These are phyloP conservation scores for Gobiocypris rarus DNA, from an alignment of 2,113 vertebrate species.

Conservation along the genomic window DNA sequence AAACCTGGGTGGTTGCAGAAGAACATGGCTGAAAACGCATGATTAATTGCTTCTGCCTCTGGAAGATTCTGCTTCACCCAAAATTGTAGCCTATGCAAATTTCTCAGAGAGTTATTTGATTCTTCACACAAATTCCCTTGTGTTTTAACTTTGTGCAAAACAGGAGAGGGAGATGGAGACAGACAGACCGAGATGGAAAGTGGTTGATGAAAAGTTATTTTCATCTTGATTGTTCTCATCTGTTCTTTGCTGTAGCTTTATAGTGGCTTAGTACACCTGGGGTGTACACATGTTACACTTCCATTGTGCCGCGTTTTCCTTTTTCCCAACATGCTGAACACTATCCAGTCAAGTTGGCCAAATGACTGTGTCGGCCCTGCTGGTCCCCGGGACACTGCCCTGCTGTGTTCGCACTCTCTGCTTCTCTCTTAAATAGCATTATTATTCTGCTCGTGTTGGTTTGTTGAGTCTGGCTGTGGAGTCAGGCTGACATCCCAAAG, in stretches of 20 bases:
- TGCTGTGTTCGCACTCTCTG: constrained; percentile 25
- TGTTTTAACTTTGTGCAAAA: constrained; percentile 19
- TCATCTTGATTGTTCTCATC: constrained; percentile 4
- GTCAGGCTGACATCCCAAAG: constrained; percentile 30
- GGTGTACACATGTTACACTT: constrained; percentile 32
- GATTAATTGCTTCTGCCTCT: constrained; percentile 5
- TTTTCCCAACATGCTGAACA: constrained; percentile 4
- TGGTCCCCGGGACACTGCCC: constrained; percentile 22
- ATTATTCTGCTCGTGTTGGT: constrained; percentile 45
- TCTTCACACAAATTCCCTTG: constrained; percentile 8
- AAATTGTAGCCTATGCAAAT: constrained; percentile 25
- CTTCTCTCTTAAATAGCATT: constrained; percentile 32
- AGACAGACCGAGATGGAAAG: constrained; percentile 6
- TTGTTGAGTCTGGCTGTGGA: constrained; percentile 34
- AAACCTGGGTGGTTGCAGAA: background rate
- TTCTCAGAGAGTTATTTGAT: constrained; percentile 7
- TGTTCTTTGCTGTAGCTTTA: constrained; percentile 29
- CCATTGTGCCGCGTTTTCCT: background rate
- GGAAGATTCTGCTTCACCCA: background rate
- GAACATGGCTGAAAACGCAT: background rate
- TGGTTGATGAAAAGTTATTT: constrained; percentile 8
- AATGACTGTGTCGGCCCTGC: background rate
- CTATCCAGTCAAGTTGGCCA: constrained; percentile 22
- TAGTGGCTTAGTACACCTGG: constrained; percentile 29
- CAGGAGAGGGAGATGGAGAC: background rate